Conservation (phyloP, 1,140 invertebrate species). For the Drosophila punjabiensis region DNA sequence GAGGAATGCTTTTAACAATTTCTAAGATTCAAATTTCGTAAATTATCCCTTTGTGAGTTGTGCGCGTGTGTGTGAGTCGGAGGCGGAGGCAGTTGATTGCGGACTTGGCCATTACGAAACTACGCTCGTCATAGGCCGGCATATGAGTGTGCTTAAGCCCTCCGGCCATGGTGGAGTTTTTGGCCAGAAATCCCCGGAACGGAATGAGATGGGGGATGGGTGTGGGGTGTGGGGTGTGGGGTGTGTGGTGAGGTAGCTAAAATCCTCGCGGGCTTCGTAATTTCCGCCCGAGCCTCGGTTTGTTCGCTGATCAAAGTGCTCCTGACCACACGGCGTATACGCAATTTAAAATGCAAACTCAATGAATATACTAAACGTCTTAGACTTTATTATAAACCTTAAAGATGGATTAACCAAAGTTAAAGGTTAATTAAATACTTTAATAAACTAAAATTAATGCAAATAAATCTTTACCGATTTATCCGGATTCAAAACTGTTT, state of each 20-base stretch:
- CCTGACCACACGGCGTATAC: conserved; percentile 15
- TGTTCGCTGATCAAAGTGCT: conserved; percentile 18
- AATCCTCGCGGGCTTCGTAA: conserved; percentile 38
- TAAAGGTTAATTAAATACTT: too few relatives aligned
- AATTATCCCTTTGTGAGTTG: conserved; percentile 81
- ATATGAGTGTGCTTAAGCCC: conserved; percentile 19
- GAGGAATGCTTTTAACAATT: conserved; percentile 80
- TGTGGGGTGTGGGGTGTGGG: not conserved
- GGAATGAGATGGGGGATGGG: not conserved
- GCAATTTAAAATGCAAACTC: conserved; percentile 7
- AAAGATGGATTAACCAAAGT: too few relatives aligned
- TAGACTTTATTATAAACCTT: too few relatives aligned
- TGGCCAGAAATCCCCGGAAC: conserved; percentile 11
- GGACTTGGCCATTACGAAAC: conserved; percentile 60
- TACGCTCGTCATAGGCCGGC: conserved; percentile 32
- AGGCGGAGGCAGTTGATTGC: conserved; percentile 20
- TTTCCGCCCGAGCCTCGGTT: conserved; percentile 34
- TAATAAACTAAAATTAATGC: too few relatives aligned
- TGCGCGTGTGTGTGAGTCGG: conserved; percentile 26
- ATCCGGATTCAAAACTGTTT: too few relatives aligned
- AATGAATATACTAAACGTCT: too few relatives aligned
- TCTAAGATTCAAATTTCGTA: conserved; percentile 84
- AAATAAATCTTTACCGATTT: too few relatives aligned
- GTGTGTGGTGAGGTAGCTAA: conserved; percentile 1
- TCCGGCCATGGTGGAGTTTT: conserved; percentile 27